phyloP scores from a whole-genome alignment of 2,113 vertebrate species.

The Ammospiza caudacuta region DNA sequence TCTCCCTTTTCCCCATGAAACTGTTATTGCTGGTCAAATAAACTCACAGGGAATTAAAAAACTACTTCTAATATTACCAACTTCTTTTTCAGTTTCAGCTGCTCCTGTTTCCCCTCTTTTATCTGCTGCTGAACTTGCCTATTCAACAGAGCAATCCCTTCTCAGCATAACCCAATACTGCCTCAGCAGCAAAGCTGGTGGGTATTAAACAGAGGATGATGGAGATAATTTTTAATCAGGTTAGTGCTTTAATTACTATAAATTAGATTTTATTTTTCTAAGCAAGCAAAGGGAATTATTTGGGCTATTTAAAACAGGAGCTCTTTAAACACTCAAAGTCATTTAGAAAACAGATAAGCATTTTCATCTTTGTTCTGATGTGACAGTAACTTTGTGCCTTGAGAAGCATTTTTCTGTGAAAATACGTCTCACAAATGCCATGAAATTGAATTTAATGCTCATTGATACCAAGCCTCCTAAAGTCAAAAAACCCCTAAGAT shows the following conservation, averaged over 20 bases:
- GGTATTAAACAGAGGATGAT: conserved; percentile 29
- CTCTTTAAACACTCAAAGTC: not conserved
- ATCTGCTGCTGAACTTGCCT: not conserved
- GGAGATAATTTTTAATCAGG: conserved; percentile 57
- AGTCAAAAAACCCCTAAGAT: not conserved
- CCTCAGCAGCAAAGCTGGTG: not conserved
- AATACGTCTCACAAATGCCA: not conserved
- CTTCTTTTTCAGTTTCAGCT: not conserved
- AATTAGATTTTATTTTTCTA: conserved; percentile 60
- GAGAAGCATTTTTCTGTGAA: not conserved
- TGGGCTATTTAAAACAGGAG: not conserved
- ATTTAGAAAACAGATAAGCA: not conserved
- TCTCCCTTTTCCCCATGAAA: not conserved
- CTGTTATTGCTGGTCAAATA: not conserved
- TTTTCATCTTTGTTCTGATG: not conserved
- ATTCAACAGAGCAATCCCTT: not conserved
- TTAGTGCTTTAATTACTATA: conserved; percentile 53
- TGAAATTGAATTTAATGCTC: not conserved
- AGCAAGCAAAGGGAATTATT: not conserved
- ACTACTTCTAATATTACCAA: not conserved
- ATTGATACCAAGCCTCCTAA: not conserved
- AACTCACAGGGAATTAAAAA: not conserved
- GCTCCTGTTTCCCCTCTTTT: not conserved
- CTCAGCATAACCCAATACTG: not conserved
- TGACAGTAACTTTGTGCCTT: not conserved